phyloP scores from a whole-genome alignment of 2,113 vertebrate species.

The Micromys minutus region DNA sequence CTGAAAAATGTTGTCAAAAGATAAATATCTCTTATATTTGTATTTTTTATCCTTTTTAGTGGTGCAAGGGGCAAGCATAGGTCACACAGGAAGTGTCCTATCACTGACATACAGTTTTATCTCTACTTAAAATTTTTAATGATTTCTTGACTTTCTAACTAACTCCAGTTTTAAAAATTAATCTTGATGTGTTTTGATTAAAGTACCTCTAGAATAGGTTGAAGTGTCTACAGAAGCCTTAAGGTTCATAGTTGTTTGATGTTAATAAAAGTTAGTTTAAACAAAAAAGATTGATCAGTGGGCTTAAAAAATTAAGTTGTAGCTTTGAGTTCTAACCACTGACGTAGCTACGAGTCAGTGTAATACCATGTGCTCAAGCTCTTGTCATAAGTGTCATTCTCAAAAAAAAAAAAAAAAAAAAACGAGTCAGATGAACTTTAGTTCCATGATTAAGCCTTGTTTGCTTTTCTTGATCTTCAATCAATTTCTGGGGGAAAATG shows the following conservation, averaged over 20 bases:
- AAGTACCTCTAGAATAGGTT: slow-evolving; percentile 4
- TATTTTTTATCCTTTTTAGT: not conserved
- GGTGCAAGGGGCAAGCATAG: not conserved
- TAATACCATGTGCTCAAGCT: slow-evolving; percentile 18
- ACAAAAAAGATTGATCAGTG: not conserved
- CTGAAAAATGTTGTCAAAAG: not conserved
- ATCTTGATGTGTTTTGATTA: not conserved
- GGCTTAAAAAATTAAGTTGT: not conserved
- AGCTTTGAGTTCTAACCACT: not conserved
- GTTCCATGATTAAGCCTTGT: not conserved
- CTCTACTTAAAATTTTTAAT: not conserved
- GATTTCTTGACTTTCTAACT: slow-evolving; percentile 18
- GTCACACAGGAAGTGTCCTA: not conserved
- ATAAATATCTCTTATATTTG: slow-evolving; percentile 1
- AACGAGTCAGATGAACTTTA: slow-evolving; percentile 37
- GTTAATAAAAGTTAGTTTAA: slow-evolving; percentile 49
- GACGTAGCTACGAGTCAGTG: not conserved
- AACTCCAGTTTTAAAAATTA: not conserved
- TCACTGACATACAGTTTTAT: not conserved
- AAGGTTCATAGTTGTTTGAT: not conserved
- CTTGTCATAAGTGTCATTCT: not conserved
- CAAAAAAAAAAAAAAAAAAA: slow-evolving; percentile 37
- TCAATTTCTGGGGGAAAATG: not conserved
- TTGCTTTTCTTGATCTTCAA: slow-evolving; percentile 7
- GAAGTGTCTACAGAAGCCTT: not conserved